A percentile compares a stretch with the other conserved stretches of the same genome.
phyloP scores from a whole-genome alignment of 2,797 vertebrate genomes.

The Anolis apletophallus region DNA sequence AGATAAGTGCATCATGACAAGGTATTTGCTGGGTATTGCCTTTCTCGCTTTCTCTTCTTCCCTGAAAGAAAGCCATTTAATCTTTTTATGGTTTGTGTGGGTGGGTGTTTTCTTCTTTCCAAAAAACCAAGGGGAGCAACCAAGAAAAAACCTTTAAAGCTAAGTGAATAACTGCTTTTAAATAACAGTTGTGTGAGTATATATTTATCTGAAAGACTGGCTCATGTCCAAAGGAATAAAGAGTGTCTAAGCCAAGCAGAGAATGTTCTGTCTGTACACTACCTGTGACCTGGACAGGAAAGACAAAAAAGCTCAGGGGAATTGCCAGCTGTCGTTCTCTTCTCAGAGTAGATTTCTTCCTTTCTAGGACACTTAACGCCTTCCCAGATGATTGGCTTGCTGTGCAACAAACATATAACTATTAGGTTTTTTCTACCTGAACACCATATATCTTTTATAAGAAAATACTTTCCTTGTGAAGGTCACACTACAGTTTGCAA shows the following conservation, averaged over 20 bases:
- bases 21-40: background rate
- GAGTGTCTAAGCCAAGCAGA: background rate
- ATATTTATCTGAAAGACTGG: slow-evolving; percentile 46
- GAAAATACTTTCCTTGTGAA: background rate
- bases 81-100: background rate
- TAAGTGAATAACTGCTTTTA: slow-evolving; percentile 24
- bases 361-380: background rate
- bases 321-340: slow-evolving; percentile 18
- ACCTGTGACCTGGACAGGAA: slow-evolving; percentile 7
- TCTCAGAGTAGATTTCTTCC: background rate
- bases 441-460: background rate
- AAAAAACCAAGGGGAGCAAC: background rate
- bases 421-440: background rate
- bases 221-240: slow-evolving; percentile 34
- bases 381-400: background rate
- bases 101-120: slow-evolving; percentile 3
- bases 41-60: background rate
- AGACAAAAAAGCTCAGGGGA: slow-evolving; percentile 1
- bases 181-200: slow-evolving; percentile 51
- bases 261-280: slow-evolving; percentile 19
- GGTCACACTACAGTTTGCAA: background rate
- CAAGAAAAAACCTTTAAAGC: slow-evolving; percentile 12
- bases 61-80: background rate
- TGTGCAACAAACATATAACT: background rate
- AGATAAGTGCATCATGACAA: background rate